phyloP scores from a whole-genome alignment of 2,888 invertebrate species.

The Stenoptilia bipunctidactyla region DNA sequence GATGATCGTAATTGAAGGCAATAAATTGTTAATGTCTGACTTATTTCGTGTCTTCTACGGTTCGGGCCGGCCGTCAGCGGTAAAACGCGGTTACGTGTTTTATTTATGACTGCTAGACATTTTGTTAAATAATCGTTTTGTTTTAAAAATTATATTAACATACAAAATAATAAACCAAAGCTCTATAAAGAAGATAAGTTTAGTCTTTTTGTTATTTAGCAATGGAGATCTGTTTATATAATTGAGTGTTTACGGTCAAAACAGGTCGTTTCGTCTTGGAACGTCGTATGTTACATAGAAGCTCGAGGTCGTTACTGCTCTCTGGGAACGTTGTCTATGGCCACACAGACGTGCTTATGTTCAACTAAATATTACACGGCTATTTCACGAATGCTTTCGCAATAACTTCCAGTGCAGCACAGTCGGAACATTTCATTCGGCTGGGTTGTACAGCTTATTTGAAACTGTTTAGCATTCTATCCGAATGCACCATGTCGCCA shows the following conservation, averaged over 20 bases:
- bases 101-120: conserved; percentile 45
- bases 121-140: conserved; percentile 28
- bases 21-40: conserved; percentile 58
- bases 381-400: too few species aligned
- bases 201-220: too few species aligned
- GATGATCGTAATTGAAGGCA: conserved; percentile 61
- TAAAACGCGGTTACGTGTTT: conserved; percentile 37
- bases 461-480: conserved; percentile 65
- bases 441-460: conserved; percentile 27
- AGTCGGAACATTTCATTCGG: too few species aligned
- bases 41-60: conserved; percentile 35
- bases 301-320: conserved; percentile 40
- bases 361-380: conserved; percentile 19
- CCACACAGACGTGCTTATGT: conserved; percentile 32
- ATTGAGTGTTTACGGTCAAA: too few species aligned
- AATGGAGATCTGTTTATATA: too few species aligned
- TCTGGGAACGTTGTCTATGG: conserved; percentile 48
- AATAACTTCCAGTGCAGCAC: too few species aligned
- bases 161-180: too few species aligned
- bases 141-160: too few species aligned
- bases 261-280: conserved; percentile 21
- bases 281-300: conserved; percentile 42
- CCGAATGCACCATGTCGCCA: conserved; percentile 48
- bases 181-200: too few species aligned
- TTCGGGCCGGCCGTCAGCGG: conserved; percentile 39